A percentile compares a stretch with the other conserved stretches of the same genome.
Evolutionary conservation across 64 coral and sea anemone genomes (phyloP).

Genomic region (Pachyseris speciosa): DNA sequence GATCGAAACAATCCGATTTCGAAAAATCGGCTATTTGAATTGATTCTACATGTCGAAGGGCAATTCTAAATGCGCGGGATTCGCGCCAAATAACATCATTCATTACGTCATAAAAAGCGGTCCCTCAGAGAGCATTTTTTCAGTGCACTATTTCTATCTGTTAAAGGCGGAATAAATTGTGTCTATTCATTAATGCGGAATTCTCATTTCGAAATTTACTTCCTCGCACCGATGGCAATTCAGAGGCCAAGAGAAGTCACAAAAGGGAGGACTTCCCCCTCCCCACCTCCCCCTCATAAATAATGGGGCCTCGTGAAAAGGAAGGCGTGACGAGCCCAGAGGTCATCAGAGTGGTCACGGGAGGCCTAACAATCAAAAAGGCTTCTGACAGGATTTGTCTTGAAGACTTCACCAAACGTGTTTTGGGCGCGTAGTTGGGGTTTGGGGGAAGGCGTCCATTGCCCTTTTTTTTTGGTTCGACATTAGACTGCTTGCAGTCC

Average conservation of each 20-base stretch:
- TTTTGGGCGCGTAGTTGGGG: too few relatives aligned
- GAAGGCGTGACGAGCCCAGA: too few relatives aligned
- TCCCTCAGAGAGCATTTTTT: not conserved
- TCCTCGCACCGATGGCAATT: not conserved
- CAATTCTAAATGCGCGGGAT: not conserved
- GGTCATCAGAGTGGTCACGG: too few relatives aligned
- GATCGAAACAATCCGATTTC: too few relatives aligned
- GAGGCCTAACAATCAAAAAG: too few relatives aligned
- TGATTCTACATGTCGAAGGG: not conserved
- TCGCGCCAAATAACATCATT: slow-evolving; percentile 2
- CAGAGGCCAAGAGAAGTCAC: not conserved
- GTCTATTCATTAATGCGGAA: not conserved
- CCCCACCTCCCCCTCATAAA: not conserved
- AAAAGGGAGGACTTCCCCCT: not conserved
- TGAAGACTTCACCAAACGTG: too few relatives aligned
- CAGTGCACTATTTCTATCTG: not conserved
- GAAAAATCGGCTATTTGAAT: too few relatives aligned
- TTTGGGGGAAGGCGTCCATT: too few relatives aligned
- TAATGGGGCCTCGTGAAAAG: too few relatives aligned
- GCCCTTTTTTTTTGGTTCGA: too few relatives aligned
- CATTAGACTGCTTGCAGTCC: too few relatives aligned
- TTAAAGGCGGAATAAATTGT: not conserved
- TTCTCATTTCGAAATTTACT: not conserved
- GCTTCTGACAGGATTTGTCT: too few relatives aligned
- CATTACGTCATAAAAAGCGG: not conserved